A percentile compares a stretch with the other conserved stretches of the same genome.
These are phyloP conservation scores for Sarcophaga carnaria DNA, from an alignment of 2,888 invertebrate species.

Conservation along the genomic window DNA sequence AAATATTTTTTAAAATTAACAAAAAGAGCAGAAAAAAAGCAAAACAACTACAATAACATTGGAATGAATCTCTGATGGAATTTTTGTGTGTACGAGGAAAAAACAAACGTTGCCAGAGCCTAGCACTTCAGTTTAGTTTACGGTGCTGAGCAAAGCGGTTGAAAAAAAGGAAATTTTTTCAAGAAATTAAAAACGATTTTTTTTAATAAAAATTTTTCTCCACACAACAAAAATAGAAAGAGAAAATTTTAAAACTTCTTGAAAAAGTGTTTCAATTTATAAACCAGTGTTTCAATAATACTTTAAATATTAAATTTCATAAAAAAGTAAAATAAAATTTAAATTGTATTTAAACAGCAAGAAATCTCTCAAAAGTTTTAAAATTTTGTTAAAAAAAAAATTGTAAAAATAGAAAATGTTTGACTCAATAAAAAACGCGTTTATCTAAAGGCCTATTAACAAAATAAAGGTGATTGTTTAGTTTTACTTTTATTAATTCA, in stretches of 20 bases:
- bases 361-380: no score
- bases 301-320: slow-evolving; percentile 2
- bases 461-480: slow-evolving; percentile 48
- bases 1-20: slow-evolving; percentile 9
- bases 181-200: slow-evolving; percentile 25
- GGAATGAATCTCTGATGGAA: slow-evolving; percentile 69
- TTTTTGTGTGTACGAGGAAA: slow-evolving; percentile 68
- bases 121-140: slow-evolving; percentile 76
- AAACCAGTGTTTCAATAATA: slow-evolving; percentile 18
- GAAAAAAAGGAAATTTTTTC: slow-evolving; percentile 49
- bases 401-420: background rate
- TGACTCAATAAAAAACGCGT: slow-evolving; percentile 38
- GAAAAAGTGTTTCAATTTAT: background rate
- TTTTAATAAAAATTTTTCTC: background rate
- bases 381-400: slow-evolving; percentile 8
- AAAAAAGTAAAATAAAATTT: background rate
- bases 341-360: background rate
- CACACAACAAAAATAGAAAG: slow-evolving; percentile 24
- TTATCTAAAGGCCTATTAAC: background rate
- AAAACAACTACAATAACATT: slow-evolving; percentile 53
- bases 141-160: slow-evolving; percentile 78
- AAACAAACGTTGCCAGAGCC: slow-evolving; percentile 67
- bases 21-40: slow-evolving; percentile 16
- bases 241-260: background rate
- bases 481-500: slow-evolving; percentile 9